Evolutionary conservation across 2,113 vertebrate species (phyloP).

Genomic region (Cepphus grylle): DNA sequence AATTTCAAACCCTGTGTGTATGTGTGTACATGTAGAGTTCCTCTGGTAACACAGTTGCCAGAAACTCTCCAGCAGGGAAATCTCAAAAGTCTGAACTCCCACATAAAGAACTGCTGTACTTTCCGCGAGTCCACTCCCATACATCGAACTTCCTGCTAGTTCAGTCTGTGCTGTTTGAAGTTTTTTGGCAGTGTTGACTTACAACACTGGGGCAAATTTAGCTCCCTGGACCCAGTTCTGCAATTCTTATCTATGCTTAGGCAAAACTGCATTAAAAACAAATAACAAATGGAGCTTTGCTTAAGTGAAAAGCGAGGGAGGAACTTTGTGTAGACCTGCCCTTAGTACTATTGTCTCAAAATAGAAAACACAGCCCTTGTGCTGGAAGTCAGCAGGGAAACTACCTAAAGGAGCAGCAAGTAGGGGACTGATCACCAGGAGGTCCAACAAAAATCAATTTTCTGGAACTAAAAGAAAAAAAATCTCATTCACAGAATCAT

Average conservation of each 20-base stretch:
- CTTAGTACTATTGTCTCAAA: neutral
- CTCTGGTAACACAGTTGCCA: neutral
- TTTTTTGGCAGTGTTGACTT: neutral
- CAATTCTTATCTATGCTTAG: neutral
- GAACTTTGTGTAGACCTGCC: neutral
- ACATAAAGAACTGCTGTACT: neutral
- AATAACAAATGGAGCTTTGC: neutral
- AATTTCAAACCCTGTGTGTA: neutral
- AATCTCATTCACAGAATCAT: neutral
- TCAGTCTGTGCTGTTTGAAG: neutral
- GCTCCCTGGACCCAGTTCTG: neutral
- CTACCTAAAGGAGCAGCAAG: neutral
- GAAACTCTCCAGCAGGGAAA: neutral
- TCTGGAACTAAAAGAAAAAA: neutral
- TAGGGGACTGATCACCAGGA: neutral
- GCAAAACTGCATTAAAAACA: neutral
- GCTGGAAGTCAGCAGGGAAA: neutral
- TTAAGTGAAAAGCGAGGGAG: neutral
- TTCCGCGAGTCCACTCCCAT: neutral
- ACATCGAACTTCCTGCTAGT: neutral
- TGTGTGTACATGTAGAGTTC: neutral
- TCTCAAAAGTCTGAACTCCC: neutral
- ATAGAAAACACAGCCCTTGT: neutral
- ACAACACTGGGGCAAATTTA: neutral
- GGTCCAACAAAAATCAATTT: neutral